Percentiles rank a stretch among this genome's conserved stretches.
Evolutionary conservation across 2,113 vertebrate genomes (phyloP).

Genomic region (Chitala chitala): DNA sequence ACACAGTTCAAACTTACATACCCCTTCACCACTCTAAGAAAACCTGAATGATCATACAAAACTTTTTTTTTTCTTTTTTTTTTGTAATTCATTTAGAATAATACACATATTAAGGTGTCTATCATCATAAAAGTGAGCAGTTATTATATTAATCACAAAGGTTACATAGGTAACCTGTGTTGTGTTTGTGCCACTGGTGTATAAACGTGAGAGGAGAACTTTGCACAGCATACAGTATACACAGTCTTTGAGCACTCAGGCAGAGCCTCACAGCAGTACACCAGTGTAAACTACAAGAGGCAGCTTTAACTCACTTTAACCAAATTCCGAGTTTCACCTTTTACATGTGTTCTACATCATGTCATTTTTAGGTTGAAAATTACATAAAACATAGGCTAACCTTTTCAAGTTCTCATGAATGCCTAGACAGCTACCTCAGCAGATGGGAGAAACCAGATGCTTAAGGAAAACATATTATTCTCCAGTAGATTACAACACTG

Average conservation of each 20-base stretch:
- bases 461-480: slow-evolving; percentile 43
- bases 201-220: too few relatives aligned
- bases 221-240: too few relatives aligned
- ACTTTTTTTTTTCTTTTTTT: background rate
- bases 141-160: too few relatives aligned
- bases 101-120: background rate
- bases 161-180: too few relatives aligned
- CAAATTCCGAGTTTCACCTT: background rate
- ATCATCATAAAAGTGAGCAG: too few relatives aligned
- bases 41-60: background rate
- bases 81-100: background rate
- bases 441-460: background rate
- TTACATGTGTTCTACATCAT: background rate
- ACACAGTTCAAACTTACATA: too few relatives aligned
- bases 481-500: slow-evolving; percentile 28
- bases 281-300: too few relatives aligned
- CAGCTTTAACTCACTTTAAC: too few relatives aligned
- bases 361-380: background rate
- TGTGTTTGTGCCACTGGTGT: too few relatives aligned
- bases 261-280: too few relatives aligned
- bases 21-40: too few relatives aligned
- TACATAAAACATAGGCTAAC: background rate
- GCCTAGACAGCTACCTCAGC: background rate
- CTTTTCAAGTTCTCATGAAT: background rate
- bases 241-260: too few relatives aligned